Conservation (phyloP, 2,797 vertebrate genomes). For the Eospalax fontanierii region DNA sequence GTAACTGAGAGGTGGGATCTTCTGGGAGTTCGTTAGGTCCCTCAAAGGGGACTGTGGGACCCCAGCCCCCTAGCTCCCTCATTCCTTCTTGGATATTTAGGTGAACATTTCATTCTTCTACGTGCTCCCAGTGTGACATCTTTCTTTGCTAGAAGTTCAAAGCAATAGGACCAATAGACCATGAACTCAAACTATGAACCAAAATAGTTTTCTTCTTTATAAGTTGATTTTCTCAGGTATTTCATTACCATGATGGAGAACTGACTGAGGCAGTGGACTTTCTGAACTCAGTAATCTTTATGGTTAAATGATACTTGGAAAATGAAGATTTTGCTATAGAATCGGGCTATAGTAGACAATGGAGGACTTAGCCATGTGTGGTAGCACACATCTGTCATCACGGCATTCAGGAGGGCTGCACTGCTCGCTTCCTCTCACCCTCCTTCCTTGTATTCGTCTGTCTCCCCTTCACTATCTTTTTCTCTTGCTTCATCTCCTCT, state of each 20-base stretch:
- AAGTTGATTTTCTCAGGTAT: neutral
- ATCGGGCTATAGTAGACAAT: neutral
- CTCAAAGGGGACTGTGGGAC: neutral
- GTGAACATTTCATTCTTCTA: neutral
- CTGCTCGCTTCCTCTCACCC: neutral
- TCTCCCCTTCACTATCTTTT: neutral
- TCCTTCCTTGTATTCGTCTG: no score
- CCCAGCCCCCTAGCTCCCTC: neutral
- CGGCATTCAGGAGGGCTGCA: neutral
- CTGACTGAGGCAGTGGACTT: neutral
- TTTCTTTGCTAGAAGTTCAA: neutral
- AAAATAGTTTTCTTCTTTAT: neutral
- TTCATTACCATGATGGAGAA: neutral
- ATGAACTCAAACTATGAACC: neutral
- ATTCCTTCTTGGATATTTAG: neutral
- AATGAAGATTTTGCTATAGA: neutral
- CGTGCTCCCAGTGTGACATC: neutral
- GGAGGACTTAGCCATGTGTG: neutral
- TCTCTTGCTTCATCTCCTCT: neutral
- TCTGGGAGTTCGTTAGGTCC: neutral
- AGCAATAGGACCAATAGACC: neutral
- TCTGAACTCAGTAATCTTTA: neutral
- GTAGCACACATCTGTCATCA: neutral
- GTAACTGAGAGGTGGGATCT: neutral
- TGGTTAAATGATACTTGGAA: neutral